Evolutionary conservation across 2,888 invertebrate genomes (phyloP), one percentile per base, ranked within the genome.

Genomic region (Brachypalpus laphriformis): DNA sequence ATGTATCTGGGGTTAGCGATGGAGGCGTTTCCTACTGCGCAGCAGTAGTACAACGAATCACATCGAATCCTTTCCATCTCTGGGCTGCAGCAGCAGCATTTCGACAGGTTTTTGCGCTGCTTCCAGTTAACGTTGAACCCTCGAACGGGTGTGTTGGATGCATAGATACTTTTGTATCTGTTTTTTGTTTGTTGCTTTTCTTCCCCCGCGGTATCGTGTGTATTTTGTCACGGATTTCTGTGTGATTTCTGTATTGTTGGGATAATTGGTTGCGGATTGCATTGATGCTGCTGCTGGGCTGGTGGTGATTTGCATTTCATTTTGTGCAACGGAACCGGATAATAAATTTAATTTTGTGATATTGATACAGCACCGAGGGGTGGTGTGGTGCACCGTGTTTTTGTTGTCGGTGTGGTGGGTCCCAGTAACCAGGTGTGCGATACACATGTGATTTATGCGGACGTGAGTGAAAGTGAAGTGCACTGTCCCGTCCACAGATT

Each of bases 281-380:
- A 66, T 72, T 66, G 57, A 71, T 82, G 59, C 57, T 82, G 59
- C 57, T 49, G 71, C 63, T 45, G 37, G 8, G 34, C 8, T 40
- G 16, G 18, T 74, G 72, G 72, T 61, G 77, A 75, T 80, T 80
- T 83, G 80, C 83, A 80, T 83, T 75, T 83, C 80, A 85, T 80
- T 80, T 59, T 71, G 70, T 85, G 65, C 9, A 28, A 75, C 70
- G 57, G 31, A 80, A 66, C n/a, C 75, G 80, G 75, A 85, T 85
- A 80, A 78, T 85, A 71, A 80, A 66, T 76, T 65, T 82, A 63
- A 72, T 81, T 72, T 82, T 61, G 71, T 76, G 76, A 72, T 76
- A 82, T 76, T 66, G 81, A 86, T 89, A 89, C 89, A 90, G 89
- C 89, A 86, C 49, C 65, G 66, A 45, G 77, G 77, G 82, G 77